phyloP scores from a whole-genome alignment of 2,888 invertebrate species.

The Zygothrica quintamaculata region DNA sequence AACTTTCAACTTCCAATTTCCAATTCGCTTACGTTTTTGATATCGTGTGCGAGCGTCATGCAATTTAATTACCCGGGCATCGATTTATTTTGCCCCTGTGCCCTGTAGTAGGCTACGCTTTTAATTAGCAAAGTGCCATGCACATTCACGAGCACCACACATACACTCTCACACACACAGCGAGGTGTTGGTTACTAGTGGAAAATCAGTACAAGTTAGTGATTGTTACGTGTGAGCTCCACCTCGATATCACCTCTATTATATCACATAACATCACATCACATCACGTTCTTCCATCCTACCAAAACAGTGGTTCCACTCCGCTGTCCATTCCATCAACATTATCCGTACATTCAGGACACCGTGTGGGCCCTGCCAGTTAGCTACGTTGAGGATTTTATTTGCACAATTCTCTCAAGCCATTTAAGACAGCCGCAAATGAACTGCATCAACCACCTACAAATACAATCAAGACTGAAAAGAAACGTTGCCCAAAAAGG shows the following conservation, averaged over 20 bases:
- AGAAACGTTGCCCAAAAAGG: conserved; percentile 23
- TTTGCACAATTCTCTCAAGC: conserved; percentile 67
- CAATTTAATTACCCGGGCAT: conserved; percentile 79
- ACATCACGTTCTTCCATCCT: conserved; percentile 3
- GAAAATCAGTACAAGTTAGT: conserved; percentile 65
- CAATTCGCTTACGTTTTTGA: conserved; percentile 1
- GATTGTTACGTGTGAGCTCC: conserved; percentile 61
- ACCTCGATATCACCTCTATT: conserved; percentile 47
- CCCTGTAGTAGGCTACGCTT: conserved; percentile 69
- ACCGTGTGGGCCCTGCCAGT: conserved; percentile 3
- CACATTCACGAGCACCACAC: conserved; percentile 62
- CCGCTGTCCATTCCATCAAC: conserved; percentile 12
- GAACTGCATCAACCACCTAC: conserved; percentile 49
- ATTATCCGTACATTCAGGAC: conserved; percentile 36
- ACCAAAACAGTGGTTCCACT: neutral
- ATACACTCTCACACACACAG: conserved; percentile 2
- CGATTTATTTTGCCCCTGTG: conserved; percentile 72
- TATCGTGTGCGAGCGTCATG: conserved; percentile 63
- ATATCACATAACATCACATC: conserved; percentile 28
- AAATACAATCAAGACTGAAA: conserved; percentile 46
- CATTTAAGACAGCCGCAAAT: conserved; percentile 72
- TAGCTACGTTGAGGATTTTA: conserved; percentile 55
- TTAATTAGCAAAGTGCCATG: conserved; percentile 78
- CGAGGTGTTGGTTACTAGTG: neutral
- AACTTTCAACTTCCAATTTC: neutral